Percentiles rank a stretch among this genome's conserved stretches.
These are phyloP conservation scores for Xenentodon cancila DNA, from an alignment of 2,797 vertebrate species.

Conservation along the genomic window DNA sequence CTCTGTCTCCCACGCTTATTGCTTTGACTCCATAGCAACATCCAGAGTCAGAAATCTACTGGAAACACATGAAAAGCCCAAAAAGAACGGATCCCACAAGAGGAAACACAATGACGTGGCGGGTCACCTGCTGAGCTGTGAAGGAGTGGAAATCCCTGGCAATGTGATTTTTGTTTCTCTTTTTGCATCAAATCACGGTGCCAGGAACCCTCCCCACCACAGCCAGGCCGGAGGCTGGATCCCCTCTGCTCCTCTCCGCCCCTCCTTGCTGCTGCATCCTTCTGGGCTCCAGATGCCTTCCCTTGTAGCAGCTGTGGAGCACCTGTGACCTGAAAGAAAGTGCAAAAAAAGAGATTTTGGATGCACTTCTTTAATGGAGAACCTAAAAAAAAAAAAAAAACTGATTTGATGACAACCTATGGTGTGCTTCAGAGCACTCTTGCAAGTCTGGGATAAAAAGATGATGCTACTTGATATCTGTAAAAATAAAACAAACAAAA, in stretches of 20 bases:
- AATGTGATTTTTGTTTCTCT: conserved; percentile 89
- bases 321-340: conserved; percentile 67
- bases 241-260: conserved; percentile 24
- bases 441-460: conserved; percentile 20
- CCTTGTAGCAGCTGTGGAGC: conserved; percentile 63
- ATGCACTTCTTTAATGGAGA: conserved; percentile 23
- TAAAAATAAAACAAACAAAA: neutral
- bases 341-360: conserved; percentile 23
- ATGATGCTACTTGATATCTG: conserved; percentile 31
- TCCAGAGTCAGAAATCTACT: conserved; percentile 15
- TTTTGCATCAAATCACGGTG: conserved; percentile 88
- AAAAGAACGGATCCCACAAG: conserved; percentile 11
- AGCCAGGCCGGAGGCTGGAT: conserved; percentile 57
- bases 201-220: conserved; percentile 88
- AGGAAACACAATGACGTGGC: conserved; percentile 17
- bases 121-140: conserved; percentile 73
- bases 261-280: conserved; percentile 29
- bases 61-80: neutral
- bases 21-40: conserved; percentile 27
- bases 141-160: conserved; percentile 90
- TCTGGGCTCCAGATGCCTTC: conserved; percentile 50
- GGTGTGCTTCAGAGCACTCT: conserved; percentile 20
- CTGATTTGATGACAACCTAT: no score
- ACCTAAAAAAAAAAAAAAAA: conserved; percentile 10
- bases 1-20: no score